phyloP scores from a whole-genome alignment of 1,140 invertebrate species.

The Pentalonia nigronervosa region DNA sequence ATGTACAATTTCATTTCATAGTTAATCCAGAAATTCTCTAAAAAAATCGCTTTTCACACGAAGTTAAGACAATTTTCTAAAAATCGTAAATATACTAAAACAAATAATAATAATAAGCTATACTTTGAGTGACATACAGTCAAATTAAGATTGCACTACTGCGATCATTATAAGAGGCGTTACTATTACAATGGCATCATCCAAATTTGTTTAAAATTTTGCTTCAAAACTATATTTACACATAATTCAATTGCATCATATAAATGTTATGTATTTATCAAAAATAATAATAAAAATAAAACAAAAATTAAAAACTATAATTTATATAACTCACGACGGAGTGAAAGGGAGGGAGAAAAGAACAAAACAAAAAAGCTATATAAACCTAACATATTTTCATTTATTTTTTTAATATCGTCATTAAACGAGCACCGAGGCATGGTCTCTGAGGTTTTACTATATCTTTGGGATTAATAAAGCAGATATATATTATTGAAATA shows the following conservation, averaged over 20 bases:
- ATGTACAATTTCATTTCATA: slow-evolving; percentile 41
- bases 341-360: background rate
- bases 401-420: background rate
- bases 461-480: background rate
- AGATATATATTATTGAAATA: background rate
- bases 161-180: background rate
- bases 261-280: background rate
- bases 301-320: background rate
- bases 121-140: background rate
- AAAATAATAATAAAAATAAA: background rate
- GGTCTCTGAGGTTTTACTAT: background rate
- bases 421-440: background rate
- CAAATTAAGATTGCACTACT: background rate
- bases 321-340: background rate
- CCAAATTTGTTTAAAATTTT: background rate
- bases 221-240: background rate
- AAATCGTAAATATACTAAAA: background rate
- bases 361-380: background rate
- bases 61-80: background rate
- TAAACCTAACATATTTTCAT: background rate
- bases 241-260: background rate
- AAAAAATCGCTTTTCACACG: background rate
- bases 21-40: slow-evolving; percentile 14
- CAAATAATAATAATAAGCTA: slow-evolving; percentile 2
- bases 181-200: background rate